Conservation (phyloP, 2,888 invertebrate species). For the Ochropleura plecta region DNA sequence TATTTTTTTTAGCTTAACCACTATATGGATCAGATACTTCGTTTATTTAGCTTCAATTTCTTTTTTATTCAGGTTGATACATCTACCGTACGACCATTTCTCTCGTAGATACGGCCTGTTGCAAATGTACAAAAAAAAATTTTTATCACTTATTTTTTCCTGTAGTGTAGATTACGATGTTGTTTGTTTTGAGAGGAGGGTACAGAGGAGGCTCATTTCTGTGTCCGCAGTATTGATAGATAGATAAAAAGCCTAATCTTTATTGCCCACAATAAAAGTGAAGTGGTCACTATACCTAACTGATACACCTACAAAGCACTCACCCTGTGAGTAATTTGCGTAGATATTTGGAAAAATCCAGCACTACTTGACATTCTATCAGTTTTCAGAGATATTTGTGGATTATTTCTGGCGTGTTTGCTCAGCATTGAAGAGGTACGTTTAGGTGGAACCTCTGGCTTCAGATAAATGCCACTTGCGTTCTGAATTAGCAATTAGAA, state of each 20-base stretch:
- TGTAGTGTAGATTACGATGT: not conserved
- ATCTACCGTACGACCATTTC: too few species aligned
- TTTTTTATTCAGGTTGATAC: too few species aligned
- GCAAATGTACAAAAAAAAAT: too few species aligned
- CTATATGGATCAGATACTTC: too few species aligned
- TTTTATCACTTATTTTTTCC: too few species aligned
- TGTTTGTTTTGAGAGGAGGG: not conserved
- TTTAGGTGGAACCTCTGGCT: not conserved
- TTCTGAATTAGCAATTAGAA: not conserved
- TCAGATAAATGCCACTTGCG: not conserved
- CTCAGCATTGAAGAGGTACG: not conserved
- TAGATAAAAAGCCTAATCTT: slow-evolving; percentile 25
- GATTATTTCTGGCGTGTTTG: not conserved
- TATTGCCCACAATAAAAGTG: not conserved
- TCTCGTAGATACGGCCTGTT: too few species aligned
- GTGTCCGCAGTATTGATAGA: not conserved
- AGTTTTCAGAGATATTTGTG: not conserved
- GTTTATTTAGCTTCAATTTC: too few species aligned
- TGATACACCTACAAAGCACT: not conserved
- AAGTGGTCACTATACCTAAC: slow-evolving; percentile 37
- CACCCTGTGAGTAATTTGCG: not conserved
- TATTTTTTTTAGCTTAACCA: too few species aligned
- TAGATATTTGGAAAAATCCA: slow-evolving; percentile 11
- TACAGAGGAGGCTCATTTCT: slow-evolving; percentile 1
- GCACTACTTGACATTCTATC: not conserved